These are phyloP conservation scores for Myopa tessellatipennis DNA, from an alignment of 2,888 invertebrate species.

Conservation along the genomic window DNA sequence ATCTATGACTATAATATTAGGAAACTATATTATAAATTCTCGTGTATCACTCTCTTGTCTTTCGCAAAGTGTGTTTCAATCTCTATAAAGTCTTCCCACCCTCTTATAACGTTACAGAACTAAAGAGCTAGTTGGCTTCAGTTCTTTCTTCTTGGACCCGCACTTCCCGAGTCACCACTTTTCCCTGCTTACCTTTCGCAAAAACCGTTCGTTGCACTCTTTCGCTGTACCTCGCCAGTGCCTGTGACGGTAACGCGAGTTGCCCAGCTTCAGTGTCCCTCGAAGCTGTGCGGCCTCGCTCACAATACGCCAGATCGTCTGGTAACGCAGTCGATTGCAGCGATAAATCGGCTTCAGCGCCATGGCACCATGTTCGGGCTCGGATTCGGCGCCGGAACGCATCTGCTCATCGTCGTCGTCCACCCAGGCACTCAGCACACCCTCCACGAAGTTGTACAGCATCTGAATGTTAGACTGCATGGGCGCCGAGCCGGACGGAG, in stretches of 20 bases:
- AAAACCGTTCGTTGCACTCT: slow-evolving; percentile 88
- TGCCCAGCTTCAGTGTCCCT: slow-evolving; percentile 76
- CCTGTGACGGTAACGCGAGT: slow-evolving; percentile 79
- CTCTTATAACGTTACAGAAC: too few relatives aligned
- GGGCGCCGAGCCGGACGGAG: slow-evolving; percentile 67
- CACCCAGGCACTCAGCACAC: slow-evolving; percentile 83
- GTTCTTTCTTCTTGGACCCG: too few relatives aligned
- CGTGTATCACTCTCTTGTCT: too few relatives aligned
- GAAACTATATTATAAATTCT: too few relatives aligned
- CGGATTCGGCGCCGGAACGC: slow-evolving; percentile 79
- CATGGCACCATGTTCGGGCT: slow-evolving; percentile 75
- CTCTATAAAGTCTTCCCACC: too few relatives aligned
- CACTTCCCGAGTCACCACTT: background rate
- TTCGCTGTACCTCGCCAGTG: slow-evolving; percentile 89
- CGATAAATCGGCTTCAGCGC: slow-evolving; percentile 66
- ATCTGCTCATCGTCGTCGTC: slow-evolving; percentile 74
- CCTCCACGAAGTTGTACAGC: slow-evolving; percentile 84
- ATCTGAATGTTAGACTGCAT: slow-evolving; percentile 83
- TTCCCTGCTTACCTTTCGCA: slow-evolving; percentile 78
- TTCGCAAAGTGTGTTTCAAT: too few relatives aligned
- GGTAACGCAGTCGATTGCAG: slow-evolving; percentile 74
- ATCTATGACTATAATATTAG: background rate
- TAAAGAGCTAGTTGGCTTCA: too few relatives aligned
- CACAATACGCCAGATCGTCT: slow-evolving; percentile 77
- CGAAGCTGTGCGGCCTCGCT: slow-evolving; percentile 78